These are phyloP conservation scores for Epinephelus fuscoguttatus DNA, from an alignment of 2,113 vertebrate species.

Conservation along the genomic window DNA sequence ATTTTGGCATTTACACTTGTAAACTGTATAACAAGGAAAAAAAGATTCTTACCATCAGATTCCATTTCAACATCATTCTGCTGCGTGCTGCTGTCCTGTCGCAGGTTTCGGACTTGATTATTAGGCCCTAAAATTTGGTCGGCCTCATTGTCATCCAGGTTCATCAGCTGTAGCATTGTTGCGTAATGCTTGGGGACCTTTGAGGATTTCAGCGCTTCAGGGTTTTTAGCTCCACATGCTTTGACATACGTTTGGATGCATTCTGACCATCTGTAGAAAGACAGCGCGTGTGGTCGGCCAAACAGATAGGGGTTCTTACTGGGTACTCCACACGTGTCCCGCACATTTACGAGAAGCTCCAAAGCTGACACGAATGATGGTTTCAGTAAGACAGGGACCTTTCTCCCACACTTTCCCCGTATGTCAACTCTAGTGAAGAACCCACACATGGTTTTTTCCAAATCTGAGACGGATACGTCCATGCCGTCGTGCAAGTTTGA, in stretches of 20 bases:
- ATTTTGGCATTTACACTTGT: too few species aligned
- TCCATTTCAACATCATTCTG: background rate
- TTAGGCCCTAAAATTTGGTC: slow-evolving; percentile 51
- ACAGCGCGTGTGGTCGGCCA: slow-evolving; percentile 7
- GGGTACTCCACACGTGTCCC: slow-evolving; percentile 54
- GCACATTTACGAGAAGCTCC: slow-evolving; percentile 49
- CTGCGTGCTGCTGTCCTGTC: slow-evolving; percentile 5
- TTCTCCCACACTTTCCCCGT: slow-evolving; percentile 47
- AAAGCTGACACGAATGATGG: slow-evolving; percentile 49
- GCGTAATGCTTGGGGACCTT: slow-evolving; percentile 57
- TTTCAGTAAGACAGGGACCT: slow-evolving; percentile 66
- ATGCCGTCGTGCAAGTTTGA: background rate
- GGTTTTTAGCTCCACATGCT: slow-evolving; percentile 51
- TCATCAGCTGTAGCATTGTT: slow-evolving; percentile 62
- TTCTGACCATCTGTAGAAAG: slow-evolving; percentile 34
- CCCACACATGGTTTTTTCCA: slow-evolving; percentile 45
- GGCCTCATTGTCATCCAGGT: slow-evolving; percentile 62
- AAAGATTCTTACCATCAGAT: slow-evolving; percentile 41
- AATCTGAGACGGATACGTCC: slow-evolving; percentile 4
- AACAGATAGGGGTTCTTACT: slow-evolving; percentile 63
- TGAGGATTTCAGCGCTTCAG: slow-evolving; percentile 3
- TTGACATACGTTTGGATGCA: slow-evolving; percentile 38
- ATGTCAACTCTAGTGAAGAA: slow-evolving; percentile 60
- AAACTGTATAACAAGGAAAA: too few species aligned
- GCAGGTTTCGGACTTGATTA: slow-evolving; percentile 35